Evolutionary conservation across 92 coral and sea anemone genomes (phyloP), one percentile per base, ranked within the genome.

Genomic region (Galaxea fascicularis): DNA sequence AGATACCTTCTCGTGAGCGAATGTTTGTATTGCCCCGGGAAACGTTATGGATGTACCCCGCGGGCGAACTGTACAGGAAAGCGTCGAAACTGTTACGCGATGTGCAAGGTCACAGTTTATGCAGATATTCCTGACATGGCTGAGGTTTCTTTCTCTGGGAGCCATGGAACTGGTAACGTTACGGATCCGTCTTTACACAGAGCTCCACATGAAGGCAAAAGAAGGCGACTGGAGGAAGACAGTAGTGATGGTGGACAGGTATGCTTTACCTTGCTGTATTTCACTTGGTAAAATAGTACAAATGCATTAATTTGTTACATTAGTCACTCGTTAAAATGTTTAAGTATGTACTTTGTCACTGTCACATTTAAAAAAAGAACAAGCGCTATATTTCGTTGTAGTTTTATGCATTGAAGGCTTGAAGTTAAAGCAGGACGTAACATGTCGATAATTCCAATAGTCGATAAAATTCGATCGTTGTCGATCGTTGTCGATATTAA

Each of bases 1-100:
- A 94, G 98, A 71, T 93, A 93, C 82, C 98, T 95, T 64, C 93
- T 95, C n/a, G 98, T 95, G 6, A 95, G 98, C 78, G 98, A 95
- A 65, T 94, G 97, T 58, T 90, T 95, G 80, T 95, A 91, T 79
- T 95, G 98, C 65, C 98, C 98, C 8, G 98, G 98, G 15, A 89
- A 95, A 45, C 92, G 98, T 5, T 95, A 95, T 74, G 98, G 97
- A 1, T 95, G 98, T 76, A 95, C 98, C 2, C 98, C 98, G 17
- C 86, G 98, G 6, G 94, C 95, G 15, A 95, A 95, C 76, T 95
- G 98, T 49, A 91, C 98, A 0, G 98, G 98, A 4, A 95, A 95
- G 60, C 90, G 98, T 18, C 98, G 98, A 13, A 85, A 93, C 54
- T 95, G 98, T 63, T 92, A 91, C 82, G 98, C 98, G 18, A 90